Evolutionary conservation across 2,113 vertebrate species (phyloP), one percentile per base, ranked within the genome.

Genomic region (Odontophorus gujanensis): DNA sequence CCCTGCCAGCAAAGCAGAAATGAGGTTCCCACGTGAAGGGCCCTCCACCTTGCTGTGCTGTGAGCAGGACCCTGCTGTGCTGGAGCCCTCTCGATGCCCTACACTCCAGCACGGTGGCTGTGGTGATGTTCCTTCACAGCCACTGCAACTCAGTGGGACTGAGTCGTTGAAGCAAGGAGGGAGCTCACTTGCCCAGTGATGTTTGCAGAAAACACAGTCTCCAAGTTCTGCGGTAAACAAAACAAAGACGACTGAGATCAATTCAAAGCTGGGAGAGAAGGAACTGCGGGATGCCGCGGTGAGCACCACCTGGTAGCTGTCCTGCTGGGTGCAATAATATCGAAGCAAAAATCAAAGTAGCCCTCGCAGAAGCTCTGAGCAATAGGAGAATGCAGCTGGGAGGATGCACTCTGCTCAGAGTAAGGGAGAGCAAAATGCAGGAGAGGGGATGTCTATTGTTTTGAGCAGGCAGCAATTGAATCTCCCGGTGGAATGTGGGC

Each of bases 191-290:
- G 15, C 73, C 68, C 61, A 15, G 59, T 38, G 40, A 40, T 13
- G 3, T 13, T 14, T 11, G 1, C 12, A 45, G 74, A 47, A 91
- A 55, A 10, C 34, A 8, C 79, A 57, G 48, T n/a, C 15, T 12
- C n/a, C 0, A 0, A 18, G 17, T 21, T 19, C 13, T 30, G 42
- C 0, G 0, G 53, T 26, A 87, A 73, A 80, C 28, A 59, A 76
- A 48, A 40, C 11, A 43, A 2, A 20, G 42, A 7, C 6, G 17
- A 16, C 25, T 15, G 42, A 16, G 7, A 10, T 6, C 25, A 7
- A 1, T 45, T 51, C 22, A 9, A 36, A 63, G 57, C 40, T 58
- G 84, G 67, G 14, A 61, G 76, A n/a, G 63, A 18, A 25, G 32
- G 26, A 28, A 20, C 78, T 74, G 73, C 6, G 3, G 82, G 47